phyloP scores from a whole-genome alignment of 2,797 vertebrate species.

The Australoheros facetus region DNA sequence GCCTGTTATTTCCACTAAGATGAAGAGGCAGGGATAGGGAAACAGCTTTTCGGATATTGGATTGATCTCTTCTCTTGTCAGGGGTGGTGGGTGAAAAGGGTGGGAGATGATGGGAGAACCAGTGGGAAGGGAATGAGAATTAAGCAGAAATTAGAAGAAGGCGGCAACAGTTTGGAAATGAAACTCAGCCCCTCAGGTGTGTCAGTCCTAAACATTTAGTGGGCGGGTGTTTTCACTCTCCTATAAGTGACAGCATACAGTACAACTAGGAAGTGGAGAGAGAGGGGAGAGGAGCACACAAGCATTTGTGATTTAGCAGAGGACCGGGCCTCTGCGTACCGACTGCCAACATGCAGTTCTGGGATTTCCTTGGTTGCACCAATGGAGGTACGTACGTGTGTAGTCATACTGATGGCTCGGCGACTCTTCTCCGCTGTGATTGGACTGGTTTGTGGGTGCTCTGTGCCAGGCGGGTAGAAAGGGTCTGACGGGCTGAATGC shows the following conservation, averaged over 20 bases:
- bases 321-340: constrained; percentile 50
- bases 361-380: constrained; percentile 83
- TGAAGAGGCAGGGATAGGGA: constrained; percentile 33
- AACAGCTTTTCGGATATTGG: constrained; percentile 24
- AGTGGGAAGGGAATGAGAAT: not conserved
- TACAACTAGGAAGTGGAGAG: constrained; percentile 75
- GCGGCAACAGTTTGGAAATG: constrained; percentile 56
- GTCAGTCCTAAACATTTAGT: constrained; percentile 67
- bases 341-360: constrained; percentile 82
- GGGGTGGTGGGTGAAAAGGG: constrained; percentile 8
- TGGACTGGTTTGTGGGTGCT: constrained; percentile 41
- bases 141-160: constrained; percentile 15
- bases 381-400: constrained; percentile 78
- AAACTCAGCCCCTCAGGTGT: constrained; percentile 76
- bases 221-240: constrained; percentile 67
- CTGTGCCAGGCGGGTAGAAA: constrained; percentile 56
- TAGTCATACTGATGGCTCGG: constrained; percentile 22
- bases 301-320: constrained; percentile 30
- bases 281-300: constrained; percentile 40
- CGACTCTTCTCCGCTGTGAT: constrained; percentile 17
- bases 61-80: constrained; percentile 42
- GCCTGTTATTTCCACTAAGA: constrained; percentile 31
- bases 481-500: constrained; percentile 64
- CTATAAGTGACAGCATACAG: constrained; percentile 72
- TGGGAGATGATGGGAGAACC: not conserved